These are phyloP conservation scores for Dasysyrphus albostriatus DNA, from an alignment of 2,888 invertebrate genomes.

Conservation along the genomic window DNA sequence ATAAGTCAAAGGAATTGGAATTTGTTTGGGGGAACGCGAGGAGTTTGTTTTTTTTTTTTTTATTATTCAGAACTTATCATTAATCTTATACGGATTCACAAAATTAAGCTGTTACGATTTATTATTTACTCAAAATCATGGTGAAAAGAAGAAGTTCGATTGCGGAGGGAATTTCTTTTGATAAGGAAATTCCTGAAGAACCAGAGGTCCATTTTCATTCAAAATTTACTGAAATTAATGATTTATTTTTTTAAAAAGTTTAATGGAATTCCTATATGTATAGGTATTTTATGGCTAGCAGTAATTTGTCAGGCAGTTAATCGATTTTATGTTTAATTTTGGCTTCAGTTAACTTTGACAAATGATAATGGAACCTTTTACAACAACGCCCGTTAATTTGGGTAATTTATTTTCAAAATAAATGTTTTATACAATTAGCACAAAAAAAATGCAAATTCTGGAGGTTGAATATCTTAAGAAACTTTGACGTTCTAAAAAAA, in stretches of 20 bases:
- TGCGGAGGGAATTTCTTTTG: not conserved
- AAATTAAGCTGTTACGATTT: constrained; percentile 35
- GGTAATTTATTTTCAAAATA: not conserved
- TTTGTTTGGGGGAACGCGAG: not conserved
- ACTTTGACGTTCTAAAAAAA: too few relatives aligned
- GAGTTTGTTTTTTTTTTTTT: constrained; percentile 1
- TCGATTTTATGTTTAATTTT: not conserved
- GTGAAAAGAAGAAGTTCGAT: not conserved
- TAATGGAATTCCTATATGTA: not conserved
- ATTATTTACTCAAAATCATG: constrained; percentile 10
- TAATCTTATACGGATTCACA: constrained; percentile 43
- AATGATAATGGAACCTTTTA: not conserved
- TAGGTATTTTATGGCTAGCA: not conserved
- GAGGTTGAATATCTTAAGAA: too few relatives aligned
- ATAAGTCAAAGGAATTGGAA: constrained; percentile 36
- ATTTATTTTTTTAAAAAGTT: not conserved
- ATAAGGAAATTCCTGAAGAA: not conserved
- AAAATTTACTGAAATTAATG: constrained; percentile 10
- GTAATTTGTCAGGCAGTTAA: constrained; percentile 5
- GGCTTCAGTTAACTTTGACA: not conserved
- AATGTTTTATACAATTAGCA: too few relatives aligned
- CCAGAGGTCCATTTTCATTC: not conserved
- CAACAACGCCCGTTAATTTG: not conserved
- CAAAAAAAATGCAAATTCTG: not conserved
- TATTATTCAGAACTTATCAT: constrained; percentile 29